Base-by-base conservation (phyloP, 2,797 vertebrate species). In the Gymnothorax reevesii region DNA sequence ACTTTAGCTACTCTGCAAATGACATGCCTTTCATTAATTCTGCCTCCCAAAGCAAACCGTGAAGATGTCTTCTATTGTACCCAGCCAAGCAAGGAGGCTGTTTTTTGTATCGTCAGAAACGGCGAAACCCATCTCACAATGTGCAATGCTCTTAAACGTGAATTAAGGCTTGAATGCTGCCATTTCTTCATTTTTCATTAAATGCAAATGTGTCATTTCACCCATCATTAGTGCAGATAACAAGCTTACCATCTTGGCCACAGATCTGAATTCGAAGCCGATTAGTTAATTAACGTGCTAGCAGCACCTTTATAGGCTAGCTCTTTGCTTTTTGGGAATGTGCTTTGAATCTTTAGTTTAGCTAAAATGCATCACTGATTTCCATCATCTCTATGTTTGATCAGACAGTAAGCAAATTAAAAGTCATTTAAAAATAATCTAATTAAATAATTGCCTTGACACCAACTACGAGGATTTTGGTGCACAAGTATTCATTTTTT, bases 1-100 rank as follows among this genome's bases (percentile, higher is more conserved):
- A 77, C 82, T 69, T n/a, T 75, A 57, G 89, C 89, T 60, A 82
- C 89, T 84, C 83, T 42, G 60, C 86, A 90, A 88, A 90, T 88
- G 88, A 89, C 87, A 85, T 87, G 87, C 84, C 87, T 86, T 88
- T 90, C 84, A 90, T 91, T 91, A 90, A 91, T 90, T 88, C 89
- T 69, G 62, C 80, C 84, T 62, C 33, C 80, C 42, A 59, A 57
- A 57, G 86, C 82, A 83, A 83, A 75, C 86, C 73, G 86, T 82
- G 82, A 71, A 73, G 82, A 83, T 83, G 52, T 60, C 86, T 75
- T 87, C 83, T 83, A 52, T 83, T 82, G 82, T 3, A 54, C 52
- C 64, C n/a, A 57, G 59, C 59, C 22, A 52, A 71, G 17, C 83
- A 55, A 54, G 9, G 6, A 55, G 75, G 75, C 49, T 54, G 8